phyloP scores from a whole-genome alignment of 2,113 vertebrate genomes.

The Phoenicopterus ruber region DNA sequence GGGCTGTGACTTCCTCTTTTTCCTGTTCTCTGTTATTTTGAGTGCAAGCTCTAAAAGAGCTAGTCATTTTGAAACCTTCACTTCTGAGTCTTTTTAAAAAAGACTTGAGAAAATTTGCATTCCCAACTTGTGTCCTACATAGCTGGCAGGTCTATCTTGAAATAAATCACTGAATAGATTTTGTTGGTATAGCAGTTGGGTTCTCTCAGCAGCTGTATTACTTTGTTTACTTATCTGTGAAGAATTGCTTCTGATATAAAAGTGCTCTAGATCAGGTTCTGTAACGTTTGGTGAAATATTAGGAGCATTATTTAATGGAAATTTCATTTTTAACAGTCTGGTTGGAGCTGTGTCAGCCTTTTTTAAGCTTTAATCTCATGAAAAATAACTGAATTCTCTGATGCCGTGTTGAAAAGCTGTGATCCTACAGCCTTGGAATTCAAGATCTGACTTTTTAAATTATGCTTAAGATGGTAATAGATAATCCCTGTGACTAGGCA shows the following conservation, averaged over 20 bases:
- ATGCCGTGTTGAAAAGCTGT: background rate
- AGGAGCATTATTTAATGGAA: background rate
- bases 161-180: background rate
- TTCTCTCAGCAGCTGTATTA: background rate
- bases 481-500: background rate
- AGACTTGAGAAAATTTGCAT: background rate
- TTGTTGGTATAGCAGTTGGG: background rate
- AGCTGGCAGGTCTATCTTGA: background rate
- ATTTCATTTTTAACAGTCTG: background rate
- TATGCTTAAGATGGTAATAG: background rate
- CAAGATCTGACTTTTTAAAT: background rate
- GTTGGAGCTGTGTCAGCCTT: background rate
- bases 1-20: conserved; percentile 21
- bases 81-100: background rate
- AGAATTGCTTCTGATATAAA: background rate
- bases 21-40: conserved; percentile 13
- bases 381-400: background rate
- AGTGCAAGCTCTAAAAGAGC: background rate
- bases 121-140: background rate
- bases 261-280: background rate
- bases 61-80: background rate
- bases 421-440: background rate
- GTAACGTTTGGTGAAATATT: background rate
- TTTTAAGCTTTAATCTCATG: background rate
- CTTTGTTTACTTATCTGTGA: background rate